phyloP scores from a whole-genome alignment of 2,797 vertebrate genomes.

The Paratrypauchen microcephalus region DNA sequence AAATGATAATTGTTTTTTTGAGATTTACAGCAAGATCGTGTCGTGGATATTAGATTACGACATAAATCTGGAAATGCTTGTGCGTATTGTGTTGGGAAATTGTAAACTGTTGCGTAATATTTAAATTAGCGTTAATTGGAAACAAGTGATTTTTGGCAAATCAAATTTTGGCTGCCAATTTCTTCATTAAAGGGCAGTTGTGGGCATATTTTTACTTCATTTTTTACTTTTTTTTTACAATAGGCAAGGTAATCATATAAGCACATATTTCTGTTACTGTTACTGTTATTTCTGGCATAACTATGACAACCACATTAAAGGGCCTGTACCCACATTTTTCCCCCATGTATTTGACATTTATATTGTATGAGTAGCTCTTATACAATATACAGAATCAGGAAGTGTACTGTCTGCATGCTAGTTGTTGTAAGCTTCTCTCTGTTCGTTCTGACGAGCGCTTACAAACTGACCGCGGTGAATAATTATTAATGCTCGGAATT shows the following conservation, averaged over 20 bases:
- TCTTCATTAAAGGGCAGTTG: slow-evolving; percentile 72
- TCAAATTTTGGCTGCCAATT: slow-evolving; percentile 70
- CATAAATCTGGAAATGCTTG: slow-evolving; percentile 29
- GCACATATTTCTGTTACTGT: slow-evolving; percentile 30
- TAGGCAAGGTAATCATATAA: slow-evolving; percentile 53
- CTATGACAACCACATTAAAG: not conserved
- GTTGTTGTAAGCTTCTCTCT: too few relatives aligned
- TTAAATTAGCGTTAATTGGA: slow-evolving; percentile 45
- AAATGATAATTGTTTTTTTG: slow-evolving; percentile 88
- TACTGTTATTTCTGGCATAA: not conserved
- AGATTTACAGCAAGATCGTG: not conserved
- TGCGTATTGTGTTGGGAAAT: slow-evolving; percentile 28
- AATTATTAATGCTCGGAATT: too few relatives aligned
- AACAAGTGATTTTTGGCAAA: slow-evolving; percentile 72
- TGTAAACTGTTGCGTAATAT: slow-evolving; percentile 45
- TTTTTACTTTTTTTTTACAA: slow-evolving; percentile 63
- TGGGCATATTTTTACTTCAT: slow-evolving; percentile 12
- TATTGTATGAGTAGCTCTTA: too few relatives aligned
- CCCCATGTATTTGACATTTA: too few relatives aligned
- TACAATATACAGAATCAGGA: too few relatives aligned
- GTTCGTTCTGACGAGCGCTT: too few relatives aligned
- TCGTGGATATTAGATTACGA: not conserved
- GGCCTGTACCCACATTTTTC: too few relatives aligned
- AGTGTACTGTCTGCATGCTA: too few relatives aligned
- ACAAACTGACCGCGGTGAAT: too few relatives aligned